Evolutionary conservation across 2,797 vertebrate species (phyloP).

Genomic region (Manis pentadactyla): DNA sequence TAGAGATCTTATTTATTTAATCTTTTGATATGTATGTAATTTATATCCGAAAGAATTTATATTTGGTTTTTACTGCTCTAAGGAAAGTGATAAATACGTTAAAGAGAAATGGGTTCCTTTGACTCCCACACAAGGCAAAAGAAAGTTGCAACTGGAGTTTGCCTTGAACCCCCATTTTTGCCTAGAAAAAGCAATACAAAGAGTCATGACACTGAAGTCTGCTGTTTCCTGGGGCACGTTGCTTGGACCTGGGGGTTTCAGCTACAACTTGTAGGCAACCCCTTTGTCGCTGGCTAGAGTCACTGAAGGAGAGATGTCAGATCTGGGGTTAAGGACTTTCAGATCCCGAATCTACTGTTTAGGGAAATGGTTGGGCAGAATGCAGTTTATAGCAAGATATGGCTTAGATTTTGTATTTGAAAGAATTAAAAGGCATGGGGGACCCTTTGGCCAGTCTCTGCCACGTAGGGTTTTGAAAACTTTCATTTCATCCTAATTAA

Average conservation of each 20-base stretch:
- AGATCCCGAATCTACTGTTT: not conserved
- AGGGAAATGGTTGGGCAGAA: not conserved
- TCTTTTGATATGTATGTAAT: not conserved
- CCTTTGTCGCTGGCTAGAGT: not conserved
- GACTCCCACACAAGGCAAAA: conserved; percentile 13
- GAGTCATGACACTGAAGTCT: not conserved
- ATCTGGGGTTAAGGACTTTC: not conserved
- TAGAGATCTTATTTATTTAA: conserved; percentile 35
- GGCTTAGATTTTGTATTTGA: conserved; percentile 49
- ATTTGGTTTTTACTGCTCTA: conserved; percentile 13
- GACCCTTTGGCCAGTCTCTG: conserved; percentile 14
- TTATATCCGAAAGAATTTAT: conserved; percentile 35
- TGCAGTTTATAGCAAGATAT: not conserved
- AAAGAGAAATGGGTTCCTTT: not conserved
- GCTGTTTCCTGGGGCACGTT: not conserved
- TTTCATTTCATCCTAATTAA: conserved; percentile 66
- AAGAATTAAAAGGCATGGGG: conserved; percentile 16
- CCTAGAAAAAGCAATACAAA: not conserved
- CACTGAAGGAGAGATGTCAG: not conserved
- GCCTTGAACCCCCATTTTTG: conserved; percentile 36
- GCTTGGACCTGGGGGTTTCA: not conserved
- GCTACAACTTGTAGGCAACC: not conserved
- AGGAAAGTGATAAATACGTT: not conserved
- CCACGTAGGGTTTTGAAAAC: conserved; percentile 23
- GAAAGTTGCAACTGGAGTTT: conserved; percentile 37